Evolutionary conservation across 2,888 invertebrate species (phyloP).

Genomic region (Drosophila atroscutellata): DNA sequence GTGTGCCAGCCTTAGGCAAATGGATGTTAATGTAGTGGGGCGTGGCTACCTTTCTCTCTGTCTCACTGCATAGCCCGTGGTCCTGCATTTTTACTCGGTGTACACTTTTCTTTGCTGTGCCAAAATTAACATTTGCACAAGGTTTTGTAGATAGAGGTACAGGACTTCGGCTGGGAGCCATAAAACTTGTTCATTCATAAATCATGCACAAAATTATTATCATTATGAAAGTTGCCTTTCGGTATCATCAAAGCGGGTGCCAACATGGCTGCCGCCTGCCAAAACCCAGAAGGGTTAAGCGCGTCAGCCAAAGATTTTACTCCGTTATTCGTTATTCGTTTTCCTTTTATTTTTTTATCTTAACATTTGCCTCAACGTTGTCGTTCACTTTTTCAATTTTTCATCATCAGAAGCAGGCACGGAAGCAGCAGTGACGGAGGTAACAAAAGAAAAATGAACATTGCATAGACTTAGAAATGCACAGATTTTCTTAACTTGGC

Average conservation of each 20-base stretch:
- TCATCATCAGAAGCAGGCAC: constrained; percentile 68
- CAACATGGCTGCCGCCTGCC: constrained; percentile 38
- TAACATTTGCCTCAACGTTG: constrained; percentile 47
- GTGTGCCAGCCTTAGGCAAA: constrained; percentile 36
- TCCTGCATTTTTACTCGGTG: constrained; percentile 35
- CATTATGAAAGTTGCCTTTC: constrained; percentile 79
- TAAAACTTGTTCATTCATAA: constrained; percentile 79
- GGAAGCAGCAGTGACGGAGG: constrained; percentile 31
- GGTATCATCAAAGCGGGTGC: constrained; percentile 59
- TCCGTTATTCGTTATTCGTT: background rate
- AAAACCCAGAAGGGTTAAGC: constrained; percentile 68
- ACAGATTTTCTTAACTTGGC: constrained; percentile 61
- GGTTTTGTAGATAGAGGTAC: constrained; percentile 58
- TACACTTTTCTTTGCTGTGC: constrained; percentile 47
- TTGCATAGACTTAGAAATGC: constrained; percentile 68
- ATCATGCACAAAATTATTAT: constrained; percentile 80
- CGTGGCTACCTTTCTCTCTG: constrained; percentile 23
- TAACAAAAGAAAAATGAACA: constrained; percentile 74
- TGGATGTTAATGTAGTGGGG: constrained; percentile 44
- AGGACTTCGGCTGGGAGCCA: constrained; percentile 55
- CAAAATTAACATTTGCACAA: constrained; percentile 76
- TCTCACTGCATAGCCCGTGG: constrained; percentile 22
- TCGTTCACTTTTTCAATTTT: constrained; percentile 78
- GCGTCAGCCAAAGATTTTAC: constrained; percentile 56
- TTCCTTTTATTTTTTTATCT: constrained; percentile 1